Evolutionary conservation across 35 echinoderm and acorn worm species (phyloP).

Genomic region (Lytechinus variegatus): DNA sequence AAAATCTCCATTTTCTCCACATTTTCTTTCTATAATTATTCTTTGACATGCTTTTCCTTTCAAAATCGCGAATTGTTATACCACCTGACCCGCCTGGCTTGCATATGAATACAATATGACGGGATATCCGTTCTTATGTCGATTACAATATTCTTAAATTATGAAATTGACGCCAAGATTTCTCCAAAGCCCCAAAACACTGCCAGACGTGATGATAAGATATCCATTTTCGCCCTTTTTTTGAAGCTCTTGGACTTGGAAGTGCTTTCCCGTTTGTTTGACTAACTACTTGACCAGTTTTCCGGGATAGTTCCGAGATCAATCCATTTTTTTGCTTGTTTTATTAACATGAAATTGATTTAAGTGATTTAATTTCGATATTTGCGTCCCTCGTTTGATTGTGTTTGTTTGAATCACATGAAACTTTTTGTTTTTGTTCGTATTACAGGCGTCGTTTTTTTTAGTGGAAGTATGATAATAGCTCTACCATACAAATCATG

Average conservation of each 20-base stretch:
- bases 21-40: background rate
- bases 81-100: background rate
- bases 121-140: conserved; percentile 3
- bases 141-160: conserved; percentile 6
- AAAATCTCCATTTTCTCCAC: background rate
- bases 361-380: background rate
- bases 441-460: too few relatives aligned
- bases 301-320: background rate
- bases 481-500: too few relatives aligned
- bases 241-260: background rate
- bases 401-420: too few relatives aligned
- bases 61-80: background rate
- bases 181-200: background rate
- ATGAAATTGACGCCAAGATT: conserved; percentile 11
- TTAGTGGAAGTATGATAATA: too few relatives aligned
- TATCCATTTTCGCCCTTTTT: background rate
- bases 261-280: background rate
- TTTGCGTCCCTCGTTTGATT: too few relatives aligned
- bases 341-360: background rate
- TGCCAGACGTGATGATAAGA: background rate
- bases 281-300: background rate
- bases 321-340: background rate
- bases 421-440: too few relatives aligned
- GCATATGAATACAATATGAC: conserved; percentile 5
- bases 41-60: background rate